phyloP scores from a whole-genome alignment of 2,113 vertebrate species.

The human (Homo sapiens) region GRCh38 chr18:62762501-62763000 shows the following conservation, averaged over 20 bases:
- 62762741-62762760: neutral
- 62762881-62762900: neutral
- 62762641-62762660: too few relatives aligned
- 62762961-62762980: neutral
- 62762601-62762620: too few relatives aligned
- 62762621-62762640: too few relatives aligned
- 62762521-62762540: neutral
- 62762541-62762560: neutral
- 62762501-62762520: neutral
- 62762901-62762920: neutral
- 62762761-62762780: conserved; percentile 39
- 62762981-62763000: neutral
- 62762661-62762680: too few relatives aligned
- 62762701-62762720: neutral
- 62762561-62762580: neutral
- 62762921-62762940: neutral
- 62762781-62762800: neutral
- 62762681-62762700: too few relatives aligned
- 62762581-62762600: neutral
- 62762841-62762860: neutral
- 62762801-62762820: neutral
- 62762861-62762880: neutral
- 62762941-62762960: neutral
- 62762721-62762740: conserved; percentile 18
- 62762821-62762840: neutral